Conservation (phyloP, 2,113 vertebrate species). For the Charadrius vociferus region DNA sequence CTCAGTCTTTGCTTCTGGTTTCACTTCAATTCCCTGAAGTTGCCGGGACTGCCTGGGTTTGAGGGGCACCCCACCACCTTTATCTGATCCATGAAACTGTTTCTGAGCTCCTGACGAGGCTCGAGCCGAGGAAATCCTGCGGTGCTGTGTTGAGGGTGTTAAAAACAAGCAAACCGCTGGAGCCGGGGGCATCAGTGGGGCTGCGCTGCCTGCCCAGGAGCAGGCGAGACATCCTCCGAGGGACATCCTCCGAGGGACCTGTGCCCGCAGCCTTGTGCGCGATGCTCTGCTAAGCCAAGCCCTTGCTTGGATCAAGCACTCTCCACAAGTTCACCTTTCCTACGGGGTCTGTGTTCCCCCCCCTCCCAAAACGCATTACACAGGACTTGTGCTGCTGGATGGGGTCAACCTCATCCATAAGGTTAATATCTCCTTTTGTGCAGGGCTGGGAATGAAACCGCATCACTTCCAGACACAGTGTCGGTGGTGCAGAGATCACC, state of each 20-base stretch:
- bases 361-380: neutral
- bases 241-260: neutral
- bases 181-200: neutral
- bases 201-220: neutral
- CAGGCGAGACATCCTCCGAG: neutral
- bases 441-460: neutral
- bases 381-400: neutral
- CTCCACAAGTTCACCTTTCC: neutral
- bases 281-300: neutral
- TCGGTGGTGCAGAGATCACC: neutral
- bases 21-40: neutral
- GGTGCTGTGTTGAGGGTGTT: neutral
- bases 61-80: neutral
- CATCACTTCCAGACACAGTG: neutral
- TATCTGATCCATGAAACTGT: neutral
- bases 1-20: neutral
- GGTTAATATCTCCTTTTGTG: neutral
- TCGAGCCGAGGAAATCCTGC: neutral
- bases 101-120: neutral
- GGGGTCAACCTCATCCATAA: neutral
- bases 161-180: neutral
- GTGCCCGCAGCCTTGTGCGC: neutral
- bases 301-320: neutral
- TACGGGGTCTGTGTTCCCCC: rapidly evolving
- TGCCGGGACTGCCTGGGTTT: neutral